Percentiles rank a stretch among this genome's conserved stretches.
Conservation (phyloP, 2,113 vertebrate genomes). For the Cyprinodon tularosa region DNA sequence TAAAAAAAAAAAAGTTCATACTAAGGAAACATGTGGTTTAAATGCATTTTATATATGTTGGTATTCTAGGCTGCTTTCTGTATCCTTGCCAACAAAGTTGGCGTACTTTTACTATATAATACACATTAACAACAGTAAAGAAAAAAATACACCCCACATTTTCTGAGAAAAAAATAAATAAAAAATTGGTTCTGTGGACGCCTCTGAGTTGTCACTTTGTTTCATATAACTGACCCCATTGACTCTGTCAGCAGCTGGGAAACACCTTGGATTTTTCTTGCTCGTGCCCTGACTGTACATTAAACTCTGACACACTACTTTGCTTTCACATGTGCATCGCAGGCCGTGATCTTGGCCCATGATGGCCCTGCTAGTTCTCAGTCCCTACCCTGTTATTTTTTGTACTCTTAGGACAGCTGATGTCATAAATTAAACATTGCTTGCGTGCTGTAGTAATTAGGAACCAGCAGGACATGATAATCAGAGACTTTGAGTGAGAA, state of each 20-base stretch:
- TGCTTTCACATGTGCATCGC: slow-evolving; percentile 63
- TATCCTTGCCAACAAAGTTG: no score
- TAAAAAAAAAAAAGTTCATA: no score
- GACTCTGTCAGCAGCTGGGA: slow-evolving; percentile 49
- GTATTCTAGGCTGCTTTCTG: no score
- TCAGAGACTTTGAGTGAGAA: slow-evolving; percentile 42
- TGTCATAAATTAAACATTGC: slow-evolving; percentile 73
- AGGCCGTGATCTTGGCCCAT: slow-evolving; percentile 57
- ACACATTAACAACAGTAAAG: not conserved
- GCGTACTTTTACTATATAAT: not conserved
- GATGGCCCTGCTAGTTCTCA: slow-evolving; percentile 34
- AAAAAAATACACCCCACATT: not conserved
- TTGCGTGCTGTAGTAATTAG: slow-evolving; percentile 64
- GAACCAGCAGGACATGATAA: slow-evolving; percentile 58
- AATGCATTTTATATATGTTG: no score
- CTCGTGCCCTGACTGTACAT: slow-evolving; percentile 33
- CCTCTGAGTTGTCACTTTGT: not conserved
- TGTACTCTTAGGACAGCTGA: slow-evolving; percentile 47
- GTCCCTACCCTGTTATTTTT: slow-evolving; percentile 39
- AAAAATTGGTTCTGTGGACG: not conserved
- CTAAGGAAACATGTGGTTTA: no score
- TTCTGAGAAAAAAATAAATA: not conserved
- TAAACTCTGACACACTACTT: slow-evolving; percentile 19
- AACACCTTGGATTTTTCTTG: slow-evolving; percentile 34
- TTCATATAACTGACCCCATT: slow-evolving; percentile 31